Evolutionary conservation across 2,797 vertebrate genomes (phyloP).

Genomic region (Hipposideros larvatus): DNA sequence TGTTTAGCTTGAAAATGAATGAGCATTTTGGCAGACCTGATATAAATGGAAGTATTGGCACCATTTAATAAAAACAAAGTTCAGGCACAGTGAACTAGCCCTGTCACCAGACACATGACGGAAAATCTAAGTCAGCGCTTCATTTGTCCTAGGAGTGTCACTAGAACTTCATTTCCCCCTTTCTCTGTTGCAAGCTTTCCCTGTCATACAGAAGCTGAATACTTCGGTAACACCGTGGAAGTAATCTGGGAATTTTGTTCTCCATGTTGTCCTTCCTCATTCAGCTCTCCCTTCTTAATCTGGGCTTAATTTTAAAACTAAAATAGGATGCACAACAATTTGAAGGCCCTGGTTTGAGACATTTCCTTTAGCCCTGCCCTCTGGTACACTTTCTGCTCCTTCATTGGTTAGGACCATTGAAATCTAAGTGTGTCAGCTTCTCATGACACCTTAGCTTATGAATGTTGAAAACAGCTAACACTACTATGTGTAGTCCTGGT

Average conservation of each 20-base stretch:
- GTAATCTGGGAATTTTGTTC: neutral
- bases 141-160: neutral
- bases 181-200: conserved; percentile 70
- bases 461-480: neutral
- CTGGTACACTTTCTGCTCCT: neutral
- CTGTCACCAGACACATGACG: neutral
- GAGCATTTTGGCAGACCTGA: neutral
- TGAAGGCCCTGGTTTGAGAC: neutral
- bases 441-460: neutral
- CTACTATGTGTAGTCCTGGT: neutral
- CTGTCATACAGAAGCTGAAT: conserved; percentile 39
- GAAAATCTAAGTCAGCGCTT: neutral
- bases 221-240: conserved; percentile 28
- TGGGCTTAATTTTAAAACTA: conserved; percentile 40
- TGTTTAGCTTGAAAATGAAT: neutral
- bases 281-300: neutral
- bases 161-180: neutral
- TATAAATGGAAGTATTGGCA: neutral
- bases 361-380: neutral
- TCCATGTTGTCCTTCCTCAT: neutral
- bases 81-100: neutral
- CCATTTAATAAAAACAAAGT: neutral
- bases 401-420: neutral
- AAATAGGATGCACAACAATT: neutral
- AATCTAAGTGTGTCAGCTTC: neutral